Conservation (phyloP, 1,140 invertebrate species). For the Sitophilus oryzae region DNA sequence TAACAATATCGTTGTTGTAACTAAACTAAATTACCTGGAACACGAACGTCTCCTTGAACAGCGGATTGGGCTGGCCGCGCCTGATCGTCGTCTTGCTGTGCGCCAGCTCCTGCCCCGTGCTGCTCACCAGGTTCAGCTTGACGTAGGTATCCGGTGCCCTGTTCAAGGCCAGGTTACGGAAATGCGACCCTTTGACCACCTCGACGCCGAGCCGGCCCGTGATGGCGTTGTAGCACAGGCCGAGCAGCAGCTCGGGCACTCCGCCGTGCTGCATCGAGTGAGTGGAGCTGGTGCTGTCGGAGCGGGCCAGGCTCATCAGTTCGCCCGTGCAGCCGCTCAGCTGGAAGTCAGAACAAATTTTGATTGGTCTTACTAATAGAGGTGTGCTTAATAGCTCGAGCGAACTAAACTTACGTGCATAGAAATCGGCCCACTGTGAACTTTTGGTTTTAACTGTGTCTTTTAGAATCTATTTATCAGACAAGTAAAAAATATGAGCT, state of each 20-base stretch:
- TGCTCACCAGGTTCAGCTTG: constrained; percentile 84
- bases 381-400: too few species aligned
- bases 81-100: constrained; percentile 85
- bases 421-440: too few species aligned
- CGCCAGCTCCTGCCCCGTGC: constrained; percentile 86
- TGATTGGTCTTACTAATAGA: too few species aligned
- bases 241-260: constrained; percentile 82
- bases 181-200: constrained; percentile 90
- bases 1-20: too few species aligned
- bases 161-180: constrained; percentile 61
- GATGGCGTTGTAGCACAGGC: constrained; percentile 86
- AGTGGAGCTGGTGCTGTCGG: constrained; percentile 87
- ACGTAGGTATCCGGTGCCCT: constrained; percentile 90
- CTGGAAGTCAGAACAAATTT: constrained; percentile 33
- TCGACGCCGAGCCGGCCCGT: constrained; percentile 90
- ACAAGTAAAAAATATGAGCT: too few species aligned
- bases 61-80: constrained; percentile 87
- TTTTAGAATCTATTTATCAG: too few species aligned
- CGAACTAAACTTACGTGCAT: too few species aligned
- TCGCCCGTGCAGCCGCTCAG: constrained; percentile 49
- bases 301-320: constrained; percentile 73
- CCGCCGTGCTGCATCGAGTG: constrained; percentile 87
- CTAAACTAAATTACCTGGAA: constrained; percentile 73
- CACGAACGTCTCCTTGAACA: constrained; percentile 94
- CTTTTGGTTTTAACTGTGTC: too few species aligned